phyloP scores from a whole-genome alignment of 2,888 invertebrate species.

The Troides oblongomaculatus region DNA sequence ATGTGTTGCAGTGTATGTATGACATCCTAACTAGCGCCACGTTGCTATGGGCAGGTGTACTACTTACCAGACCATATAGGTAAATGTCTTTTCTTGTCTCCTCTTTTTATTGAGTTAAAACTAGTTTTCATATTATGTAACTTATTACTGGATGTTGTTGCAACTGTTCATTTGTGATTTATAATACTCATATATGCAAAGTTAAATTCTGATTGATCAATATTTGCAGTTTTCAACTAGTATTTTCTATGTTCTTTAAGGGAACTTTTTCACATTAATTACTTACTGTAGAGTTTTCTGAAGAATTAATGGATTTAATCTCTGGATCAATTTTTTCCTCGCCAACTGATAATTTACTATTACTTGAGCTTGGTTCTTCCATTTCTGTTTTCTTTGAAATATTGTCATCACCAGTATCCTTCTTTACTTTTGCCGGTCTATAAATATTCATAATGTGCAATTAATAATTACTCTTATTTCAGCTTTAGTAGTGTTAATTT shows the following conservation, averaged over 20 bases:
- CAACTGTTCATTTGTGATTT: too few species aligned
- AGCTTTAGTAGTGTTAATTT: too few species aligned
- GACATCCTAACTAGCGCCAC: too few species aligned
- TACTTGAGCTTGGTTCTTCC: slow-evolving; percentile 18
- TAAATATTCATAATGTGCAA: slow-evolving; percentile 9
- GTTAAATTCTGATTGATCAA: too few species aligned
- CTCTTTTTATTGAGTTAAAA: too few species aligned
- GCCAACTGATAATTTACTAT: slow-evolving; percentile 3
- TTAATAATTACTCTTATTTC: neutral
- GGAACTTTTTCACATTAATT: neutral
- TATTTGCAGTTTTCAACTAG: neutral
- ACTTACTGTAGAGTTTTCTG: slow-evolving; percentile 31
- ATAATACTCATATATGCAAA: too few species aligned
- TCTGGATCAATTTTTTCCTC: slow-evolving; percentile 11
- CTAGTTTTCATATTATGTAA: too few species aligned
- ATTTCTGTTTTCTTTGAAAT: slow-evolving; percentile 31
- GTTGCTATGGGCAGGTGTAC: too few species aligned
- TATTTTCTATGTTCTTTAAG: neutral
- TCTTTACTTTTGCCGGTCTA: slow-evolving; percentile 57
- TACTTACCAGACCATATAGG: too few species aligned
- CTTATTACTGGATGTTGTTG: too few species aligned
- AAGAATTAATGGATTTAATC: slow-evolving; percentile 20
- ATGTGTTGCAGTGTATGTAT: too few species aligned
- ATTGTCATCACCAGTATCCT: slow-evolving; percentile 43
- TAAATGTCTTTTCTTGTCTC: too few species aligned